A percentile compares a stretch with the other conserved stretches of the same genome.
phyloP scores from a whole-genome alignment of 2,113 vertebrate genomes.

The Cranoglanis bouderius region DNA sequence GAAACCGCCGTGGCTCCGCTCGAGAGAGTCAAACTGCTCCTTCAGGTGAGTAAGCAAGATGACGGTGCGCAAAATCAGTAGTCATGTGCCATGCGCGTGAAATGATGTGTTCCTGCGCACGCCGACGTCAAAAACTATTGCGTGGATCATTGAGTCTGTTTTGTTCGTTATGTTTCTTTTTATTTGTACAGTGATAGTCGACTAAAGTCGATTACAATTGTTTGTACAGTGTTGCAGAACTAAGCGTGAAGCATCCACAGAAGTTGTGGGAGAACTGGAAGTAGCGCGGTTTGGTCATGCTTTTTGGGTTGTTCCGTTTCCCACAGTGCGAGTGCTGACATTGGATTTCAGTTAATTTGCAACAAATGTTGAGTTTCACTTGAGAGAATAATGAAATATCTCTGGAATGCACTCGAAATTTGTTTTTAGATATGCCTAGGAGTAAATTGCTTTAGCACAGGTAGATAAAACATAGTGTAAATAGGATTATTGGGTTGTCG shows the following conservation, averaged over 20 bases:
- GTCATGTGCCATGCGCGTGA: not conserved
- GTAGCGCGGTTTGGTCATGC: not conserved
- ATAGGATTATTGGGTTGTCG: not conserved
- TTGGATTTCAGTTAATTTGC: too few species aligned
- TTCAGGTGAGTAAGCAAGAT: constrained; percentile 13
- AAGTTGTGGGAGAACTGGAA: not conserved
- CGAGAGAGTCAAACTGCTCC: constrained; percentile 38
- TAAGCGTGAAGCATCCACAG: not conserved
- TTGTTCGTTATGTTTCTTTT: not conserved
- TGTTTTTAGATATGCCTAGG: not conserved
- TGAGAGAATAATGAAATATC: too few species aligned
- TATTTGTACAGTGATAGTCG: too few species aligned
- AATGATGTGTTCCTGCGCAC: not conserved
- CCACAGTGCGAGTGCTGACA: too few species aligned
- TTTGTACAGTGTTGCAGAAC: too few species aligned
- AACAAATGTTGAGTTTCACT: too few species aligned
- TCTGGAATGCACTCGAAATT: not conserved
- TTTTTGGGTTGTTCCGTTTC: not conserved
- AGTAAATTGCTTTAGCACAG: not conserved
- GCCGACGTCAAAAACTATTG: not conserved
- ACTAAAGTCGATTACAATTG: too few species aligned
- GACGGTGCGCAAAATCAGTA: not conserved
- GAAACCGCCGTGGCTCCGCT: constrained; percentile 37
- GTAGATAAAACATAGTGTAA: not conserved
- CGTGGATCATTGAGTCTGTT: not conserved